Percentiles rank a stretch among this genome's conserved stretches.
Conservation (phyloP, 2,113 vertebrate genomes). For the Oxyura jamaicensis region DNA sequence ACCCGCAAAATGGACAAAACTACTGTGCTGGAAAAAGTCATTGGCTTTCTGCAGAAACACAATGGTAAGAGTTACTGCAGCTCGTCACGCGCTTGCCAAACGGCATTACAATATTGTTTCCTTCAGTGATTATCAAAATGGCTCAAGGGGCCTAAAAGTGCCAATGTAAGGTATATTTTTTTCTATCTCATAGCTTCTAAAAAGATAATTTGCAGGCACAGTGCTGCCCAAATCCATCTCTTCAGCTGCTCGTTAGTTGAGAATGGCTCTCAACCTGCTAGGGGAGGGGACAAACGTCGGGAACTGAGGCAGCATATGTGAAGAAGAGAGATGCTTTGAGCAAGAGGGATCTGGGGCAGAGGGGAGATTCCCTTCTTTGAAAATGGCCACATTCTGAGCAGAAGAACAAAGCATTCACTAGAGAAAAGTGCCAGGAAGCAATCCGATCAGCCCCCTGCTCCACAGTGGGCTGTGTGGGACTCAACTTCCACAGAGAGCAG, state of each 20-base stretch:
- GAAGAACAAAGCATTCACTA: background rate
- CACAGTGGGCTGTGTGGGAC: background rate
- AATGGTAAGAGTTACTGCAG: constrained; percentile 76
- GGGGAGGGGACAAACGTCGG: background rate
- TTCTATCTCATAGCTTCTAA: background rate
- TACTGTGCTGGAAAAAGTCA: constrained; percentile 85
- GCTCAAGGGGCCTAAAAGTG: background rate
- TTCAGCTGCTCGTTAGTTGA: background rate
- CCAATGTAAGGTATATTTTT: background rate
- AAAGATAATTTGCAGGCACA: background rate
- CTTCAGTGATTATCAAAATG: background rate
- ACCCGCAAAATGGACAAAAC: constrained; percentile 86
- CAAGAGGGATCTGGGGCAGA: background rate
- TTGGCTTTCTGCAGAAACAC: constrained; percentile 84
- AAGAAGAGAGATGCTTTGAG: background rate
- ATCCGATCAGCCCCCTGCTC: constrained; percentile 1
- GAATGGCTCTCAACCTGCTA: background rate
- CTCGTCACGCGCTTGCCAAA: background rate
- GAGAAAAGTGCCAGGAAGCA: background rate
- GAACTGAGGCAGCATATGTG: background rate
- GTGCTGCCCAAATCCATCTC: background rate
- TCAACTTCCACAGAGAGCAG: background rate
- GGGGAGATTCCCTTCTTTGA: background rate
- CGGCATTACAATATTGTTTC: background rate
- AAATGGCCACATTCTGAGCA: background rate